Base-by-base conservation (phyloP, 2,113 vertebrate species). In the Chionomys nivalis region DNA sequence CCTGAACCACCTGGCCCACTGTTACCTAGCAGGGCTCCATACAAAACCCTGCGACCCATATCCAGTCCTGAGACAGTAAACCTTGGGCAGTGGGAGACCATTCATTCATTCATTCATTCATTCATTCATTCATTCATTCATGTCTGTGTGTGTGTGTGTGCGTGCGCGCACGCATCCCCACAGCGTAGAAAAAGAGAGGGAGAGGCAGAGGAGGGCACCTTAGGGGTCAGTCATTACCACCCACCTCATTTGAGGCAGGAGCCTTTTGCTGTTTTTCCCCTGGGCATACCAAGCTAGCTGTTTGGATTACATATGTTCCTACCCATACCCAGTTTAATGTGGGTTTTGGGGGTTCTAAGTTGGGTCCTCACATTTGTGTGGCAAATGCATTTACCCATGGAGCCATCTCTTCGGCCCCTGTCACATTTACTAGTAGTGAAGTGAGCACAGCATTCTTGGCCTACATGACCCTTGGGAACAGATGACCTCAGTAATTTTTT, bases 401-500 rank as follows among this genome's bases (percentile, higher is more conserved):
- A 68, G 63, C 42, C 42, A 14, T 44, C 26, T 31, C 61, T 31
- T 47, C 61, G 65, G 16, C 5, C 39, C 26, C 23, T 1, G 5
- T 66, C 70, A 36, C 31, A 0, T 76, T 89, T 73, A 81, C 92
- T 87, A 36, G 52, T 14, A 31, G 4, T 23, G 65, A 70, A 31
- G 5, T 23, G 65, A 70, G 36, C 66, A 63, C 31, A 28, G 47
- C 47, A 13, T 93, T 77, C 70, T 78, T 81, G 83, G 94, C 90
- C 89, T 55, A 5, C n/a, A 2, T 26, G 73, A 49, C 92, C 70
- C 90, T 65, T 55, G 86, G 73, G 73, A 96, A 76, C 81, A 36
- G n/a, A 93, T 17, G 81, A 92, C 92, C 94, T 97, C 89, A 94
- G 61, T 94, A 89, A 49, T 94, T 66, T 89, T 95, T 96, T 97